Evolutionary conservation across 1,140 invertebrate species (phyloP).

Genomic region (Asobara japonica): DNA sequence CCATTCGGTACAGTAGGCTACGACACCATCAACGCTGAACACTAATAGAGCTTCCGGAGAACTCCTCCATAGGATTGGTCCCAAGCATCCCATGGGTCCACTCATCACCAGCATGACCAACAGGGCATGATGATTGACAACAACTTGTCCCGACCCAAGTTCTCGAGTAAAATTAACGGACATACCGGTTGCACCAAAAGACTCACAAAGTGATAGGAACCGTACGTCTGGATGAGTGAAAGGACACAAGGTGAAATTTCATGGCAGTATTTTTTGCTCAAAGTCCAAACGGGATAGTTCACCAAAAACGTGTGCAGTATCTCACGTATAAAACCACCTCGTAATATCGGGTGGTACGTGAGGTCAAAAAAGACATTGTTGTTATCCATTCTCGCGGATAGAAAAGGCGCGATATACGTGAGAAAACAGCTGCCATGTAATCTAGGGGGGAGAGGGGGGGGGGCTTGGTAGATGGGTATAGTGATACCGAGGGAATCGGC

Average conservation of each 20-base stretch:
- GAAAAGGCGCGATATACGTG: conserved; percentile 30
- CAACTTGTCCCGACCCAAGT: too few relatives aligned
- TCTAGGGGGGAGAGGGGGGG: not conserved
- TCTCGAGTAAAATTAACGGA: too few relatives aligned
- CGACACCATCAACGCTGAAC: too few relatives aligned
- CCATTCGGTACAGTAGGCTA: too few relatives aligned
- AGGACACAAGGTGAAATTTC: not conserved
- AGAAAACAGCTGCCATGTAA: conserved; percentile 14
- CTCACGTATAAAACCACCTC: conserved; percentile 29
- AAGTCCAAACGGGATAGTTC: not conserved
- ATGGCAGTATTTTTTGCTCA: not conserved
- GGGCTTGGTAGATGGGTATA: conserved; percentile 2
- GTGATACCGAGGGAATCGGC: conserved; percentile 38
- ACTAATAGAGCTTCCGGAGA: too few relatives aligned
- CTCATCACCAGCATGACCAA: too few relatives aligned
- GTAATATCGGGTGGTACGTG: conserved; percentile 34
- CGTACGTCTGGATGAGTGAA: not conserved
- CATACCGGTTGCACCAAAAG: too few relatives aligned
- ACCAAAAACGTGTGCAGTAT: conserved; percentile 11
- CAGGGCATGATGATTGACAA: too few relatives aligned
- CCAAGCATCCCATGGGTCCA: too few relatives aligned
- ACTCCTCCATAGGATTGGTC: too few relatives aligned
- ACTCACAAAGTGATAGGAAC: not conserved
- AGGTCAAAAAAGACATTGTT: conserved; percentile 29
- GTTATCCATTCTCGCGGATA: conserved; percentile 25